Evolutionary conservation across 2,797 vertebrate genomes (phyloP).

Genomic region (Pseudotriccus pelzelni): DNA sequence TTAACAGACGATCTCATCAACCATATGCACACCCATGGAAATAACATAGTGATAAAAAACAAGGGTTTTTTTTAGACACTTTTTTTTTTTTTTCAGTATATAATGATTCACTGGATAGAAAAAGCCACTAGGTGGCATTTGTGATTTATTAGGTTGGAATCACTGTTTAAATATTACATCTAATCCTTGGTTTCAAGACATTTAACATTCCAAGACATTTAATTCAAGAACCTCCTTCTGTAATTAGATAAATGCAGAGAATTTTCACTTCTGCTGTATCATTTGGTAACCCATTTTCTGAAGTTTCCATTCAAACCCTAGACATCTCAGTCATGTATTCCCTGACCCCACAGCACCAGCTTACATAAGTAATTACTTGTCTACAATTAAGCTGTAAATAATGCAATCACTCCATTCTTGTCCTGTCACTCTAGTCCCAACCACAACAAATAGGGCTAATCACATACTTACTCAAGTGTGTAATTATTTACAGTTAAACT

Average conservation of each 20-base stretch:
- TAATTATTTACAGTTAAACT: constrained; percentile 87
- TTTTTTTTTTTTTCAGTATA: too few species aligned
- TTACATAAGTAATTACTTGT: constrained; percentile 79
- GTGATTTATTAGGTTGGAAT: too few species aligned
- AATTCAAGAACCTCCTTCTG: too few species aligned
- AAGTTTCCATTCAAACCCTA: constrained; percentile 64
- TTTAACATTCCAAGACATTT: too few species aligned
- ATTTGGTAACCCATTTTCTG: background rate
- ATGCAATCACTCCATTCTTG: constrained; percentile 82
- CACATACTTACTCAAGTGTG: constrained; percentile 84
- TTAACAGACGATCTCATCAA: background rate
- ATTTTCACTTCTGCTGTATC: too few species aligned
- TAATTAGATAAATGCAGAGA: too few species aligned
- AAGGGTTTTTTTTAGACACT: fast-evolving
- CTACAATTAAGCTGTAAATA: constrained; percentile 84
- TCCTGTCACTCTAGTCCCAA: constrained; percentile 78
- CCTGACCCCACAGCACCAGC: constrained; percentile 69
- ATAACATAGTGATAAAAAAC: background rate
- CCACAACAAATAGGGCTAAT: constrained; percentile 84
- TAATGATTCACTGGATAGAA: too few species aligned
- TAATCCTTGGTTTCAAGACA: too few species aligned
- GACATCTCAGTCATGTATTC: constrained; percentile 57
- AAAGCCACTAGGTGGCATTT: too few species aligned
- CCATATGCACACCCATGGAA: background rate
- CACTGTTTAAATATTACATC: too few species aligned